phyloP scores from a whole-genome alignment of 2,888 invertebrate species.

The Incurvaria masculella region DNA sequence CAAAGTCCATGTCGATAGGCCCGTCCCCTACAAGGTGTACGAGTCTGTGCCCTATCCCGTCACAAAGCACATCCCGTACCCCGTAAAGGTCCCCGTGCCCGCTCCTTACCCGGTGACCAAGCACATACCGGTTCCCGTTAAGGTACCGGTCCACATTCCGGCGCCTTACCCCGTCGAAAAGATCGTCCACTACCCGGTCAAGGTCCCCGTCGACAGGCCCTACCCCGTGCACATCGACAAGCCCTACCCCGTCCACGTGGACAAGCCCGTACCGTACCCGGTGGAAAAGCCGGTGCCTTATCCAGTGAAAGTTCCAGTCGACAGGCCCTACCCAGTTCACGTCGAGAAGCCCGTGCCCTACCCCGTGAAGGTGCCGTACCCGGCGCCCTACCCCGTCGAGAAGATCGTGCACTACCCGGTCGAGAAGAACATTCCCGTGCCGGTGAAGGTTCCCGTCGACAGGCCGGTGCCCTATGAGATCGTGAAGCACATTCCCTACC shows the following conservation, averaged over 20 bases:
- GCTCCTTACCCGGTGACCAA: slow-evolving; percentile 74
- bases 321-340: slow-evolving; percentile 68
- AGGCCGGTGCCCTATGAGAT: slow-evolving; percentile 61
- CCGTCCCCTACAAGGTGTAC: slow-evolving; percentile 63
- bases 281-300: slow-evolving; percentile 69
- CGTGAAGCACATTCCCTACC: slow-evolving; percentile 66
- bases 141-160: slow-evolving; percentile 66
- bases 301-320: slow-evolving; percentile 65
- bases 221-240: slow-evolving; percentile 66
- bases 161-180: slow-evolving; percentile 76
- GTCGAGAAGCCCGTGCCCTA: slow-evolving; percentile 78
- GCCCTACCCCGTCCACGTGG: slow-evolving; percentile 67
- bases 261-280: slow-evolving; percentile 72
- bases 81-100: slow-evolving; percentile 68
- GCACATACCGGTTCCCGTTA: slow-evolving; percentile 61
- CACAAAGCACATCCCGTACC: slow-evolving; percentile 62
- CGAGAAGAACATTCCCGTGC: slow-evolving; percentile 62
- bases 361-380: slow-evolving; percentile 69
- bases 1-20: slow-evolving; percentile 55
- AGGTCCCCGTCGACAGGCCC: slow-evolving; percentile 66
- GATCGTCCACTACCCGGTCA: slow-evolving; percentile 67
- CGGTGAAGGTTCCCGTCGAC: slow-evolving; percentile 61
- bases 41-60: slow-evolving; percentile 64
- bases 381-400: slow-evolving; percentile 67
- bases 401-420: slow-evolving; percentile 64